phyloP scores from a whole-genome alignment of 2,797 vertebrate species.

The Channa striata region DNA sequence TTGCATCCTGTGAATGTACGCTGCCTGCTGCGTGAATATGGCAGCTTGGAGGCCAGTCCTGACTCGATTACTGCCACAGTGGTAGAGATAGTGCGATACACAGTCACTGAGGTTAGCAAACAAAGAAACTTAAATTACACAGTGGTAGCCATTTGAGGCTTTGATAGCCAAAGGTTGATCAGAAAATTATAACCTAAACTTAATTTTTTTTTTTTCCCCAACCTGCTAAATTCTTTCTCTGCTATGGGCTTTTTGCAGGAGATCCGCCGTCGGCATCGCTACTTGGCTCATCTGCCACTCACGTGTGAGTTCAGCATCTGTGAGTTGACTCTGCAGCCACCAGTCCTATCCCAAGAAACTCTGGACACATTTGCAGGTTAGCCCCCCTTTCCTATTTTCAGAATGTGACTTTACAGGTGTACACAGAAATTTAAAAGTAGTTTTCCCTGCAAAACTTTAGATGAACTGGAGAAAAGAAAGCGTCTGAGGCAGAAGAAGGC shows the following conservation, averaged over 20 bases:
- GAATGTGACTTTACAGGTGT: background rate
- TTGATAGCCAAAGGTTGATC: background rate
- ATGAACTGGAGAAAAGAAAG: slow-evolving; percentile 95
- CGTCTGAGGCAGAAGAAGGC: slow-evolving; percentile 95
- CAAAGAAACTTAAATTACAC: background rate
- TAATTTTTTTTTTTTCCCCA: background rate
- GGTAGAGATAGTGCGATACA: slow-evolving; percentile 95
- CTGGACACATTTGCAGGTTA: slow-evolving; percentile 94
- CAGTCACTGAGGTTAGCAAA: slow-evolving; percentile 91
- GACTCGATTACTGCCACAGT: slow-evolving; percentile 93
- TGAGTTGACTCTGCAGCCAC: slow-evolving; percentile 93
- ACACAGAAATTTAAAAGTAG: background rate
- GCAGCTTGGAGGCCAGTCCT: slow-evolving; percentile 95
- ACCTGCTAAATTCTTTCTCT: background rate
- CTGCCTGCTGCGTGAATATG: slow-evolving; percentile 93
- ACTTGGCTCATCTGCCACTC: slow-evolving; percentile 95
- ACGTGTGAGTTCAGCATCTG: slow-evolving; percentile 99
- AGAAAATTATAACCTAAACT: background rate
- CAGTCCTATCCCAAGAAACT: slow-evolving; percentile 93
- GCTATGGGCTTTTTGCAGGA: slow-evolving; percentile 81
- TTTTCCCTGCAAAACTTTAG: slow-evolving; percentile 70
- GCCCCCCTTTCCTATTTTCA: slow-evolving; percentile 14
- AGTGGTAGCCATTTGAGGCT: background rate
- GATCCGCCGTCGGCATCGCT: slow-evolving; percentile 93
- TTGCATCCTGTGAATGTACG: slow-evolving; percentile 96